phyloP scores from a whole-genome alignment of 2,113 vertebrate species.

The Montifringilla adamsi region DNA sequence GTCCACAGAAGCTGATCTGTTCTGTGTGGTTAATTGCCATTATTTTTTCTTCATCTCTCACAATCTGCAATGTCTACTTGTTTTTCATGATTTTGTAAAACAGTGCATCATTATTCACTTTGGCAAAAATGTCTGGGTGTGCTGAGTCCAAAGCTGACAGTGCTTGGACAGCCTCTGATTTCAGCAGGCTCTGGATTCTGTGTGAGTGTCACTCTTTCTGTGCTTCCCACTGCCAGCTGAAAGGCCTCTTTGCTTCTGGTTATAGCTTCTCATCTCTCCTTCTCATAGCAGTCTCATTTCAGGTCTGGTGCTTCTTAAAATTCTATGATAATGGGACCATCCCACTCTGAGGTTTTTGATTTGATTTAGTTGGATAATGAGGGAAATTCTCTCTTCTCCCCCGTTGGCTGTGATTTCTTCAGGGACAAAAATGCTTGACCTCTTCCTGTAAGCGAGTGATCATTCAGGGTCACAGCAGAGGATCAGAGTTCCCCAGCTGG shows the following conservation, averaged over 20 bases:
- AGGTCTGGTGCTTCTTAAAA: neutral
- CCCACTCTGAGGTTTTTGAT: neutral
- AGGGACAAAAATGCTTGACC: neutral
- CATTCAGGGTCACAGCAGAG: neutral
- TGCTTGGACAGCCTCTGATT: neutral
- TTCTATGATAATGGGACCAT: neutral
- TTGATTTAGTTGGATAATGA: neutral
- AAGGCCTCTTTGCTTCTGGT: conserved; percentile 42
- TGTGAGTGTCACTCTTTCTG: neutral
- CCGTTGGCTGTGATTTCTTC: neutral
- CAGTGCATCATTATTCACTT: neutral
- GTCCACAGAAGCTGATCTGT: conserved; percentile 49
- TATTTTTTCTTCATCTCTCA: conserved; percentile 17
- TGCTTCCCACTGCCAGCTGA: conserved; percentile 24
- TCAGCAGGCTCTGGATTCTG: neutral
- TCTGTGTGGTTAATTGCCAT: conserved; percentile 36
- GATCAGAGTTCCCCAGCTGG: neutral
- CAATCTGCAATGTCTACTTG: neutral
- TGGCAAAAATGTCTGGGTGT: neutral
- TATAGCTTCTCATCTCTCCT: conserved; percentile 52
- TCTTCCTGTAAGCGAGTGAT: neutral
- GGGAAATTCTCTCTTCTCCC: neutral
- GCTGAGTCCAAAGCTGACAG: neutral
- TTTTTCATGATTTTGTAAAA: neutral
- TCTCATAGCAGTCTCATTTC: conserved; percentile 39